Evolutionary conservation across 2,888 invertebrate species (phyloP).

Genomic region (Hecatera dysodea): DNA sequence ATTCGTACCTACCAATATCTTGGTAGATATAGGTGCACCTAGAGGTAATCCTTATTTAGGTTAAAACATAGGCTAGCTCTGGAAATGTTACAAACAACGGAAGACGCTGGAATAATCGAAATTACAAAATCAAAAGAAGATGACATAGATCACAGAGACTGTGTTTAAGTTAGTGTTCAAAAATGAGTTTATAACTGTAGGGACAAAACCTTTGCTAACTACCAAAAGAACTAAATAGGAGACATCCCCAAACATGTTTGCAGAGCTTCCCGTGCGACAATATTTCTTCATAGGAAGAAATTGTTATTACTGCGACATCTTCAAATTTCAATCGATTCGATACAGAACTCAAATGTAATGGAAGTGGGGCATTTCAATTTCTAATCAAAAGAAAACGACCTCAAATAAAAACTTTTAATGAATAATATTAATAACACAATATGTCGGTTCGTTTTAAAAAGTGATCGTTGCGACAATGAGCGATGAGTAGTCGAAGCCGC

Average conservation of each 20-base stretch:
- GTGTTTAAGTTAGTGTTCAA: background rate
- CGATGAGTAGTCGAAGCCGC: constrained; percentile 49
- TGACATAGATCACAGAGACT: background rate
- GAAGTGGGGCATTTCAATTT: background rate
- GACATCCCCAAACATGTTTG: background rate
- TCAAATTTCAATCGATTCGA: background rate
- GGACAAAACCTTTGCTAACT: background rate
- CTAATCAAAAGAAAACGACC: background rate
- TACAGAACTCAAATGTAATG: background rate
- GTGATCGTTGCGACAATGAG: constrained; percentile 48
- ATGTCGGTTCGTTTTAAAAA: constrained; percentile 30
- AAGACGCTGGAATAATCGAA: background rate
- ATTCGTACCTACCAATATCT: background rate
- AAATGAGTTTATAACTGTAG: background rate
- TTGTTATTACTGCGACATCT: background rate
- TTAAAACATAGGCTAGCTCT: background rate
- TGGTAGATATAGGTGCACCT: background rate
- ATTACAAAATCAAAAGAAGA: background rate
- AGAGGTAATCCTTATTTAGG: background rate
- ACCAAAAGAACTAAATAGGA: background rate
- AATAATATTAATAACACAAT: constrained; percentile 35
- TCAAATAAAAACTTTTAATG: constrained; percentile 9
- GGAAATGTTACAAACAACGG: background rate
- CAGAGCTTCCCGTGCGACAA: background rate
- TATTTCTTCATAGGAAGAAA: background rate